Base-by-base conservation (phyloP, 2,888 invertebrate species). In the Brachypalpus laphriformis region DNA sequence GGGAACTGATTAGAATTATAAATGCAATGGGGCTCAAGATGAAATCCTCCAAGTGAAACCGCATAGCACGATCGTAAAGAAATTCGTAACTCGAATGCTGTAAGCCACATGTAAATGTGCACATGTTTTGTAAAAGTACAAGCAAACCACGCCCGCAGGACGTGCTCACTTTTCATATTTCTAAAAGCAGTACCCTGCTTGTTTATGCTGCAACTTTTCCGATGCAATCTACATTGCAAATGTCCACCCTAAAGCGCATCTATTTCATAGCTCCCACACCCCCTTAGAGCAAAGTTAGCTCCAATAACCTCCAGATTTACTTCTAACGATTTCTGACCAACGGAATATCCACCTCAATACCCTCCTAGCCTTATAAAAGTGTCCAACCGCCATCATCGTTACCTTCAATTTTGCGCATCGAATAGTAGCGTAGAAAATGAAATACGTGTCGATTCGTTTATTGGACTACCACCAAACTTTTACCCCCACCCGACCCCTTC, bases 391-490 rank as follows among this genome's bases (percentile, higher is more conserved):
- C 59, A 51, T 45, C 45, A 34, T 65, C 47, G 61, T 9, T 22
- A 51, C 49, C 63, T 71, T 71, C 54, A 59, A 37, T 45, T 76
- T 75, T 37, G 59, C 45, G 18, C 59, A 71, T 57, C 71, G 42
- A 47, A 82, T 49, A 77, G 71, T 71, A 14, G 20, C 42, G 34
- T 20, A 65, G 47, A 71, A 82, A 82, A 82, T 82, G 77, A 82
- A 77, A 82, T 82, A 77, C 82, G 82, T 82, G 82, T 71, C 82
- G 70, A 77, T 77, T 77, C 63, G 77, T 71, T 77, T 82, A 82
- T 77, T 82, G 77, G 77, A 71, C 42, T 45, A 77, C 71, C 82
- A 25, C 70, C 22, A 71, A 82, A 56, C 76, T 77, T 70, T 25
- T 9, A 28, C 16, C 16, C 28, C 8, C 20, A n/a, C n/a, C n/a